phyloP scores from a whole-genome alignment of 2,888 invertebrate genomes.

The Eumerus sabulonum region DNA sequence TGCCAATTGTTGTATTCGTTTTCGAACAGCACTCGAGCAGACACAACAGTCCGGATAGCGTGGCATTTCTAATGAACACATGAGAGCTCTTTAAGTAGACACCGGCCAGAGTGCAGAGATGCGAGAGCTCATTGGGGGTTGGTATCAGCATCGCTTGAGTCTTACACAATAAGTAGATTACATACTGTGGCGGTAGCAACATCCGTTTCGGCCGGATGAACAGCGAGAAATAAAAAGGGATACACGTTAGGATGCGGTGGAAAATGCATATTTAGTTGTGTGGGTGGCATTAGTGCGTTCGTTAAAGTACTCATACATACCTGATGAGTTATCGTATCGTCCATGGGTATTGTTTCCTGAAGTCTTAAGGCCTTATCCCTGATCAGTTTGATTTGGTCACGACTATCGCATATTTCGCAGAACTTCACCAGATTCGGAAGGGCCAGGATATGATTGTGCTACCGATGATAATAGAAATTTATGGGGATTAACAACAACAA shows the following conservation, averaged over 20 bases:
- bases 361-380: slow-evolving; percentile 84
- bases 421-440: slow-evolving; percentile 85
- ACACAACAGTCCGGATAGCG: slow-evolving; percentile 77
- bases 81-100: slow-evolving; percentile 79
- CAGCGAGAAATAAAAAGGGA: slow-evolving; percentile 27
- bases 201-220: too few relatives aligned
- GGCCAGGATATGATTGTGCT: slow-evolving; percentile 80
- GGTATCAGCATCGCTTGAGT: slow-evolving; percentile 78
- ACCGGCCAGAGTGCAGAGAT: slow-evolving; percentile 76
- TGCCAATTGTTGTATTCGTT: slow-evolving; percentile 78
- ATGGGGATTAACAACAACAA: background rate
- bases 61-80: slow-evolving; percentile 78
- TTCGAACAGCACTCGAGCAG: slow-evolving; percentile 78
- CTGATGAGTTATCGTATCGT: slow-evolving; percentile 88
- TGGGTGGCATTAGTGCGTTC: slow-evolving; percentile 31
- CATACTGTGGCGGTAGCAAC: slow-evolving; percentile 73
- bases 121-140: slow-evolving; percentile 76
- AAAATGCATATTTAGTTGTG: slow-evolving; percentile 45
- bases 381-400: slow-evolving; percentile 89
- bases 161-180: slow-evolving; percentile 79
- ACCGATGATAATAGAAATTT: slow-evolving; percentile 27
- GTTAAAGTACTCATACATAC: slow-evolving; percentile 66
- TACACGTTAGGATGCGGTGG: slow-evolving; percentile 49
- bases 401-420: slow-evolving; percentile 88
- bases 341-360: slow-evolving; percentile 83